Evolutionary conservation across 2,797 vertebrate genomes (phyloP).

Genomic region (Myiotriccus ornatus): DNA sequence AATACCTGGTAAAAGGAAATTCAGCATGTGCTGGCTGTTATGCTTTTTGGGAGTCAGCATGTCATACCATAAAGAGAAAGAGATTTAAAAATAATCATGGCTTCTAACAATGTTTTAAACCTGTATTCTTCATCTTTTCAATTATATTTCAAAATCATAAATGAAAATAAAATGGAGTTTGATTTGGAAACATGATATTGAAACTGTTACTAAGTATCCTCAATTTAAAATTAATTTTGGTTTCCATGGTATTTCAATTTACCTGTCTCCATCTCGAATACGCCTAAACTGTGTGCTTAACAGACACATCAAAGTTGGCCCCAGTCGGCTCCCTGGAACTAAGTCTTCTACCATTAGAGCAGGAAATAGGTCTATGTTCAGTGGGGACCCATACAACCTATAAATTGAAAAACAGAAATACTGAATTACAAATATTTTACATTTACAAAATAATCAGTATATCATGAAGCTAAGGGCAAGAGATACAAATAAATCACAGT

Average conservation of each 20-base stretch:
- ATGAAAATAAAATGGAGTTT: neutral
- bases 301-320: slow-evolving; percentile 94
- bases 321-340: slow-evolving; percentile 91
- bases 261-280: slow-evolving; percentile 94
- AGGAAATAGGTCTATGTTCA: slow-evolving; percentile 95
- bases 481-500: neutral
- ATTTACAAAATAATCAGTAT: neutral
- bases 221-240: neutral
- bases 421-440: neutral
- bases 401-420: neutral
- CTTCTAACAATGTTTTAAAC: neutral
- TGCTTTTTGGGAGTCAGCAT: neutral
- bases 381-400: slow-evolving; percentile 90
- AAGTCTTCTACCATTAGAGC: slow-evolving; percentile 97
- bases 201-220: neutral
- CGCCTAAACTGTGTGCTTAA: slow-evolving; percentile 89
- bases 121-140: neutral
- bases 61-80: neutral
- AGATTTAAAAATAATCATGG: neutral
- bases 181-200: neutral
- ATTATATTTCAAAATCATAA: neutral
- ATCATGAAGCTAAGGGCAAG: neutral
- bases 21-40: neutral
- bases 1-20: neutral
- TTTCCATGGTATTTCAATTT: neutral